phyloP scores from a whole-genome alignment of 1,140 invertebrate species.

The Orchestia grillus region DNA sequence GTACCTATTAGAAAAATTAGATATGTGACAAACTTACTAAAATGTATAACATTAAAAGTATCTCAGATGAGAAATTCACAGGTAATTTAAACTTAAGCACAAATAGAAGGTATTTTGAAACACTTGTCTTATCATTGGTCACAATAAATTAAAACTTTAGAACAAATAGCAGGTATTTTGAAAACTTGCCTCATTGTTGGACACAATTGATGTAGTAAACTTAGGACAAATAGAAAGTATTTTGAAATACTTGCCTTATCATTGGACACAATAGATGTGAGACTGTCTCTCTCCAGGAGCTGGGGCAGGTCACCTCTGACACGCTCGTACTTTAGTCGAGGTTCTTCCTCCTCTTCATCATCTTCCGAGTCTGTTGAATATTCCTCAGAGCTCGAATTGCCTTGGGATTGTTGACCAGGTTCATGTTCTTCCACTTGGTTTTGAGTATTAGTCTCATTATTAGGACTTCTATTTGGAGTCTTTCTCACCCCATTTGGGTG shows the following conservation, averaged over 20 bases:
- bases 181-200: background rate
- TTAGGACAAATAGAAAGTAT: background rate
- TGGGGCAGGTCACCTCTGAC: constrained; percentile 10
- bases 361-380: background rate
- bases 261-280: constrained; percentile 14
- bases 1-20: too few relatives aligned
- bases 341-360: constrained; percentile 29
- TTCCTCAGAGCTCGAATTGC: constrained; percentile 33
- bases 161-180: background rate
- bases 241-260: background rate
- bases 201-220: background rate
- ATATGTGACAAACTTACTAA: too few relatives aligned
- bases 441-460: background rate
- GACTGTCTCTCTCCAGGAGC: constrained; percentile 27
- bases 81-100: too few relatives aligned
- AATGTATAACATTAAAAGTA: too few relatives aligned
- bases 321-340: constrained; percentile 16
- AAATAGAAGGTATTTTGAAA: background rate
- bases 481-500: background rate
- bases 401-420: background rate
- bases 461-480: background rate
- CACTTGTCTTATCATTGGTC: background rate
- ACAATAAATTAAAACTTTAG: background rate
- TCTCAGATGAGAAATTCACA: too few relatives aligned
- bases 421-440: background rate